Evolutionary conservation across 2,888 invertebrate species (phyloP).

Genomic region (Conomelus anceps): DNA sequence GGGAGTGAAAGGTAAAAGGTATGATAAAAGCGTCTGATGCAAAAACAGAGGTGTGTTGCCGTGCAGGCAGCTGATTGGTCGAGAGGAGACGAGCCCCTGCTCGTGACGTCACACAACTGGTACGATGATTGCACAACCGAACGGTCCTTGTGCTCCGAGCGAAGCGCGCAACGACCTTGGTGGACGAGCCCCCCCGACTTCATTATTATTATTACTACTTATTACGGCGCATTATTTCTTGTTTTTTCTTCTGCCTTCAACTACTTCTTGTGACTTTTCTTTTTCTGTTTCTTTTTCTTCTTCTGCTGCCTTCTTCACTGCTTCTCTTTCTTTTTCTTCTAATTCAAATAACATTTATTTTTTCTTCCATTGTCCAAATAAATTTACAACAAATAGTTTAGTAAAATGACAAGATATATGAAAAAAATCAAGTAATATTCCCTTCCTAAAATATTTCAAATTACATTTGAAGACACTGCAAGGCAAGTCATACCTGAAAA

Average conservation of each 20-base stretch:
- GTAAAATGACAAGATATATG: too few relatives aligned
- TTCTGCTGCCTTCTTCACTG: too few relatives aligned
- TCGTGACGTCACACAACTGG: background rate
- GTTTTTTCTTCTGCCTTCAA: slow-evolving; percentile 15
- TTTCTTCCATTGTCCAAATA: too few relatives aligned
- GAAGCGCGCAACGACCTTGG: background rate
- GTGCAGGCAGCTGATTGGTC: background rate
- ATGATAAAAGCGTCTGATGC: background rate
- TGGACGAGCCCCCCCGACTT: background rate
- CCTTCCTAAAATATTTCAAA: too few relatives aligned
- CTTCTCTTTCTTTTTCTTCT: slow-evolving; percentile 11
- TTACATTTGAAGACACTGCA: too few relatives aligned
- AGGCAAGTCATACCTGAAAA: too few relatives aligned
- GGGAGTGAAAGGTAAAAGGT: background rate
- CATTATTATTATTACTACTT: too few relatives aligned
- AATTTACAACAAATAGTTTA: too few relatives aligned
- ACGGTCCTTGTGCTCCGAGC: background rate
- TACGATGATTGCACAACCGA: background rate
- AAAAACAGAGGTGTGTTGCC: slow-evolving; percentile 6
- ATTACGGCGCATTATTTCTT: background rate
- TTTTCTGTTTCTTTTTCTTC: too few relatives aligned
- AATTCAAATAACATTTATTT: background rate
- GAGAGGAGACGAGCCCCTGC: background rate
- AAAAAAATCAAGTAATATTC: too few relatives aligned
- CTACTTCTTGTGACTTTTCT: slow-evolving; percentile 16